A percentile compares a stretch with the other conserved stretches of the same genome.
Conservation (phyloP, 2,113 vertebrate species). For the Brienomyrus longianalis region DNA sequence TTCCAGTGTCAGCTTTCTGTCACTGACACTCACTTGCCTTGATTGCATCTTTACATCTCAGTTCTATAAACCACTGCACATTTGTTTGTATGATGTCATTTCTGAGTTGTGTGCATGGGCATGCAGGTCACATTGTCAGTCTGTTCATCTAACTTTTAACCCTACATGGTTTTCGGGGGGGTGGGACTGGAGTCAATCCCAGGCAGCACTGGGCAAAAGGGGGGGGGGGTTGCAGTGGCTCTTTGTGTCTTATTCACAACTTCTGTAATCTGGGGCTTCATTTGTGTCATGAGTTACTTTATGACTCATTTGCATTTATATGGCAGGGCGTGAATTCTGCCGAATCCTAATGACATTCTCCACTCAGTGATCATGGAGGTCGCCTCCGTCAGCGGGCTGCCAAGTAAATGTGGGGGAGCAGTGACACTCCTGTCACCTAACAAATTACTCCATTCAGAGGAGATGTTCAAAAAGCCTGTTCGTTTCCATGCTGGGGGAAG, state of each 20-base stretch:
- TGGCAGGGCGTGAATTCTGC: constrained; percentile 35
- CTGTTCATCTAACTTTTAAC: neutral
- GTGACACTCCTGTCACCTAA: neutral
- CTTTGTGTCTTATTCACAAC: neutral
- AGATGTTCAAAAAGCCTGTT: neutral
- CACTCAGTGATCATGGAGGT: constrained; percentile 28
- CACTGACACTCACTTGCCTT: neutral
- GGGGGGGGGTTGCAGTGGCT: neutral
- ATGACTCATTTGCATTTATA: constrained; percentile 56
- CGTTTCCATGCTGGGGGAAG: neutral
- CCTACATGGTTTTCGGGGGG: neutral
- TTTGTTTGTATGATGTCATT: neutral
- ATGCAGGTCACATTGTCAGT: neutral
- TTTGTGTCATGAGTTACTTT: constrained; percentile 36
- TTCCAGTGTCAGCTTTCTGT: too few species aligned
- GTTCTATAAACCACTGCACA: neutral
- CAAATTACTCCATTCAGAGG: neutral
- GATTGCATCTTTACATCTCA: neutral
- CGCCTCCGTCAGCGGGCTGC: neutral
- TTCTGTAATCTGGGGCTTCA: constrained; percentile 12
- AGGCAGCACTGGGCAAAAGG: neutral
- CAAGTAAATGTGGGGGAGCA: neutral
- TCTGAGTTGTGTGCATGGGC: neutral
- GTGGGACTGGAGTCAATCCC: neutral
- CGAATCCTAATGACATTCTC: constrained; percentile 45